Conservation (phyloP, 2,113 vertebrate genomes). For the Ciconia stormi region DNA sequence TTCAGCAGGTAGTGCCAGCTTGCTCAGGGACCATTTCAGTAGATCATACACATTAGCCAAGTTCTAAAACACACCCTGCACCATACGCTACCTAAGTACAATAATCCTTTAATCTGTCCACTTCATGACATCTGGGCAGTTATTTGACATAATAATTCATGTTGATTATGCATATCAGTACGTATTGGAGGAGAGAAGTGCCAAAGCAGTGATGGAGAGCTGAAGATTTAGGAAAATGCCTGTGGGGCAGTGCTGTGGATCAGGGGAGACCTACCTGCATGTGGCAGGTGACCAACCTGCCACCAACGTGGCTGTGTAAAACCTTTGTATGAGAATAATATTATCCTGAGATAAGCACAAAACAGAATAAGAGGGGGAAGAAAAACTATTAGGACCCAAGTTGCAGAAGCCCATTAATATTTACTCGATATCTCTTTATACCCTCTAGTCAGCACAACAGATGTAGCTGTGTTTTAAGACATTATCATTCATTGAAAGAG, state of each 20-base stretch:
- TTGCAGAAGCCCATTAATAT: conserved; percentile 60
- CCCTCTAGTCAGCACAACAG: conserved; percentile 74
- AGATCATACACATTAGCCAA: conserved; percentile 60
- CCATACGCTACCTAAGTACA: conserved; percentile 57
- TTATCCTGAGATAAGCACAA: background rate
- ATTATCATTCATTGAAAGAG: conserved; percentile 54
- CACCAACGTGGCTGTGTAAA: background rate
- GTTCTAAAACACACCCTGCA: conserved; percentile 58
- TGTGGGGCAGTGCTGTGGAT: background rate
- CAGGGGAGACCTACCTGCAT: background rate
- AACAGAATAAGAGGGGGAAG: background rate
- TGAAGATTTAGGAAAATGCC: background rate
- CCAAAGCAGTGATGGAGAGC: background rate
- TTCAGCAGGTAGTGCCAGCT: conserved; percentile 66
- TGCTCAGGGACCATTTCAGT: conserved; percentile 50
- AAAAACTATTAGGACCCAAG: background rate
- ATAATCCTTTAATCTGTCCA: conserved; percentile 70
- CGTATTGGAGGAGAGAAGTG: background rate
- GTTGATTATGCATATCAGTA: conserved; percentile 29
- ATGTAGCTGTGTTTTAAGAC: conserved; percentile 68
- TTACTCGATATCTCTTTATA: conserved; percentile 67
- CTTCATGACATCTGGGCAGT: conserved; percentile 67
- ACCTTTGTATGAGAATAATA: background rate
- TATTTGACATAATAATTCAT: conserved; percentile 63
- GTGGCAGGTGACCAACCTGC: background rate